These are phyloP conservation scores for Quadriops clusia DNA, from an alignment of 2,888 invertebrate species.

Conservation along the genomic window DNA sequence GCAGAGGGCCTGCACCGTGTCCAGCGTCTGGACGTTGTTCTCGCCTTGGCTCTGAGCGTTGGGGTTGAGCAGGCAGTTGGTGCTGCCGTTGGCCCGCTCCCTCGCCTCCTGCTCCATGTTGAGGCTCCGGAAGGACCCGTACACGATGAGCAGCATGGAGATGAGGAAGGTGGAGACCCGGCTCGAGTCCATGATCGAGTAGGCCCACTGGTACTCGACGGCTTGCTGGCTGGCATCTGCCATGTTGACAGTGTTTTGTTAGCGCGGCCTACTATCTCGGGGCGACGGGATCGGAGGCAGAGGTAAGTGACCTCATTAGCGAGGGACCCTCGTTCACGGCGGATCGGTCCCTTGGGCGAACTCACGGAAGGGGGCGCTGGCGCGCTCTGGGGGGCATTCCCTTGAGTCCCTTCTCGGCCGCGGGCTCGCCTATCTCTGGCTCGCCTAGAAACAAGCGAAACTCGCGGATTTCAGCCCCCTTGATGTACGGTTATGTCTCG, in stretches of 20 bases:
- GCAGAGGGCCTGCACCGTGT: constrained; percentile 94
- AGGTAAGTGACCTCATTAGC: constrained; percentile 19
- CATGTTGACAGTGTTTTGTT: constrained; percentile 12
- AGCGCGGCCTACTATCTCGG: constrained; percentile 10
- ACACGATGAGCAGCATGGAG: constrained; percentile 93
- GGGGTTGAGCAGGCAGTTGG: constrained; percentile 33
- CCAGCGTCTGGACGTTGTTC: constrained; percentile 71
- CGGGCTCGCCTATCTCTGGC: constrained; percentile 8
- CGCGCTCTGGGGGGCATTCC: constrained; percentile 5
- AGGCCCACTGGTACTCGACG: constrained; percentile 71
- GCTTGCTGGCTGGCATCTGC: constrained; percentile 21
- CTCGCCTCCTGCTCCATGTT: constrained; percentile 94
- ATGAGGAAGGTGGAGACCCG: constrained; percentile 94
- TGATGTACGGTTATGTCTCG: constrained; percentile 21
- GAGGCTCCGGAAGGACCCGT: constrained; percentile 91
- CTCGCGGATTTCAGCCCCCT: constrained; percentile 18
- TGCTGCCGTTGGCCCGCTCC: constrained; percentile 46
- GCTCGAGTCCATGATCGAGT: constrained; percentile 95
- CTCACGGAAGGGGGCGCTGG: background rate
- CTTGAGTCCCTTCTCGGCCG: background rate
- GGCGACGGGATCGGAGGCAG: constrained; percentile 14
- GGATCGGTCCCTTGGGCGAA: too few species aligned
- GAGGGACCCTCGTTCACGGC: too few species aligned
- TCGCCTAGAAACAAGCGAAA: too few species aligned
- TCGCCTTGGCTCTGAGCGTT: constrained; percentile 26